Conservation (phyloP, 1,140 invertebrate genomes). For the Drosophila orena region DNA sequence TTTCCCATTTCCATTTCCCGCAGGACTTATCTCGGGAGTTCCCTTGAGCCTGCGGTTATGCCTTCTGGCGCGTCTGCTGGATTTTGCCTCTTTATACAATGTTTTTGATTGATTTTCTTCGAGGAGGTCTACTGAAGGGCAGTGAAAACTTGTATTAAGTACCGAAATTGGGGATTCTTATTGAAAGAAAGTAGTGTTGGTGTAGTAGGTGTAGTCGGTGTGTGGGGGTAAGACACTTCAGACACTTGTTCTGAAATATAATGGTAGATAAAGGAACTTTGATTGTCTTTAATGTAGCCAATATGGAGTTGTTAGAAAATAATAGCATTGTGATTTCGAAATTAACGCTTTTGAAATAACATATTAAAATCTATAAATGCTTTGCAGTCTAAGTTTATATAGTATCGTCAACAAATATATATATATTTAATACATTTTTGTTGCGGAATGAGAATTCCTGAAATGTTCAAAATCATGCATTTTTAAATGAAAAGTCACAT, state of each 20-base stretch:
- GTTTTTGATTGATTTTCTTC: conserved; percentile 73
- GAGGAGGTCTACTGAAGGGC: conserved; percentile 30
- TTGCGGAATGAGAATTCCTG: too few species aligned
- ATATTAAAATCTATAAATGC: neutral
- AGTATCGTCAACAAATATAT: too few species aligned
- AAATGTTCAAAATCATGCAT: too few species aligned
- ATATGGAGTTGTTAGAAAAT: neutral
- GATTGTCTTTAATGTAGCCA: neutral
- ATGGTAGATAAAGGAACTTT: neutral
- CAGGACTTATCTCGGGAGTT: conserved; percentile 39
- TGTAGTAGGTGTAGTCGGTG: neutral
- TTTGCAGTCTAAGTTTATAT: too few species aligned
- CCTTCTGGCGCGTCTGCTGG: conserved; percentile 32
- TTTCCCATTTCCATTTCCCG: conserved; percentile 19
- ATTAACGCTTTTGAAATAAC: neutral
- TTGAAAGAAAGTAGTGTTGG: neutral
- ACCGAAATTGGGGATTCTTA: conserved; percentile 27
- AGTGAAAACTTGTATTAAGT: conserved; percentile 39
- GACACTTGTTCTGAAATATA: conserved; percentile 4
- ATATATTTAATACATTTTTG: too few species aligned
- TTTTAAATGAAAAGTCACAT: neutral
- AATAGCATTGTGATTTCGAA: neutral
- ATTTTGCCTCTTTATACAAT: conserved; percentile 66
- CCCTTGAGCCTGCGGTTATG: conserved; percentile 37
- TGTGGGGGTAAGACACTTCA: neutral